phyloP scores from a whole-genome alignment of 2,888 invertebrate species.

The Ormyrus rosae region DNA sequence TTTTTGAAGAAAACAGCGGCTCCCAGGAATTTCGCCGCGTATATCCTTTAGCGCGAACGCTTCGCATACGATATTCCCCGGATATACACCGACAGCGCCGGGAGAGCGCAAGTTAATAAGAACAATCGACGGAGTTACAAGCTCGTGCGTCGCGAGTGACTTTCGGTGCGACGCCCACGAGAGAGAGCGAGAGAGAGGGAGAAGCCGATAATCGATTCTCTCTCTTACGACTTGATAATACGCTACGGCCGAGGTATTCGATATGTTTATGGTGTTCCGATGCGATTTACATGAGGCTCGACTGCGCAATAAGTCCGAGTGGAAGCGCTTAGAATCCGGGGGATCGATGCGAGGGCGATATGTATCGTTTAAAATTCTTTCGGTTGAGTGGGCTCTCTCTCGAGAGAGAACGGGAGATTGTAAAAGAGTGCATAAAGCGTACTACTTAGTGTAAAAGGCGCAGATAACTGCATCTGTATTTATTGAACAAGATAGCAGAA shows the following conservation, averaged over 20 bases:
- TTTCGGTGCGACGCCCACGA: slow-evolving; percentile 24
- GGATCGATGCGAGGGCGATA: slow-evolving; percentile 23
- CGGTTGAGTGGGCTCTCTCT: neutral
- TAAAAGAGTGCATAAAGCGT: too few relatives aligned
- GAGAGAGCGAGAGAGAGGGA: neutral
- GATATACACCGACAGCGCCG: too few relatives aligned
- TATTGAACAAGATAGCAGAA: too few relatives aligned
- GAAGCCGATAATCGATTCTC: slow-evolving; percentile 43
- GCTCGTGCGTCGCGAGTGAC: neutral
- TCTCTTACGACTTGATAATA: slow-evolving; percentile 21
- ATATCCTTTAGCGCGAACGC: too few relatives aligned
- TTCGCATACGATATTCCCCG: too few relatives aligned
- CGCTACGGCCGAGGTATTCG: slow-evolving; percentile 8
- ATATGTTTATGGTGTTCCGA: slow-evolving; percentile 30
- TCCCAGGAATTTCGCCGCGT: too few relatives aligned
- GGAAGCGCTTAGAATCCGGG: neutral
- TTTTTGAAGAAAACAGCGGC: too few relatives aligned
- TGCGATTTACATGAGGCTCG: slow-evolving; percentile 21
- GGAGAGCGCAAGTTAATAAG: slow-evolving; percentile 2
- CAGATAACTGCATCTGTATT: too few relatives aligned
- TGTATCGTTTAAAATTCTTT: neutral
- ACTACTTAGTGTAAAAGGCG: too few relatives aligned
- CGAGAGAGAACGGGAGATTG: neutral
- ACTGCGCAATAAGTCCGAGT: neutral
- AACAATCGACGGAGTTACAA: slow-evolving; percentile 28